Base-by-base conservation (phyloP, 2,888 invertebrate species). In the Neoitamus cyanurus region DNA sequence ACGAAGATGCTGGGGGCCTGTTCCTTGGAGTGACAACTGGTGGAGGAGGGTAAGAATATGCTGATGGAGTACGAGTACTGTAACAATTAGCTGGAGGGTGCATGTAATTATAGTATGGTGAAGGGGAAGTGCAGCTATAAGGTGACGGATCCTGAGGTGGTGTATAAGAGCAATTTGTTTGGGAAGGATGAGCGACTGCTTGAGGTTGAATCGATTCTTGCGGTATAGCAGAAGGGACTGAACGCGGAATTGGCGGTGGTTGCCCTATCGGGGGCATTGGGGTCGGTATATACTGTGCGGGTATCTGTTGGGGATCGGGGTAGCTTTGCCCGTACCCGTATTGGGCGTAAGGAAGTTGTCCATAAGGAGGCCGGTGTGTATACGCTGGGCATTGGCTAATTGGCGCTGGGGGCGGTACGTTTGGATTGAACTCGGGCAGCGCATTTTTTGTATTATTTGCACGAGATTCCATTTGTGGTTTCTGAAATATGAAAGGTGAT, bases 401-500 rank as follows among this genome's bases (percentile, higher is more conserved):
- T 37, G 87, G 37, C 1, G 75, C 36, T 5, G 86, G 85, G 1
- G 86, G 84, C 11, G 84, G 85, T 13, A 83, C 31, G 69, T 25
- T 83, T 3, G 84, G 72, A 37, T 83, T 84, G 6, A 84, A 83
- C 2, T 46, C 86, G 0, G 89, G 87, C 15, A 58, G 15, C 5
- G 15, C 3, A 4, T 5, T 42, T 42, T 42, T n/a, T n/a, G n/a
- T n/a, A 13, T 42, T 42, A 42, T 13, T 87, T 25, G 89, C 88
- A 13, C 89, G 89, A 30, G 89, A n/a, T n/a, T n/a, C 88, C 84
- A 86, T 87, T 69, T 84, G 85, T 70, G n/a, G 13, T 15, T n/a
- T 5, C 42, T 42, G 42, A 42, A 42, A 42, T 42, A n/a, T 5
- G n/a, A 42, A 15, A 1, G 1, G 1, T n/a, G n/a, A n/a, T n/a